Conservation (phyloP, 2,113 vertebrate genomes). For the Hassar affinis region DNA sequence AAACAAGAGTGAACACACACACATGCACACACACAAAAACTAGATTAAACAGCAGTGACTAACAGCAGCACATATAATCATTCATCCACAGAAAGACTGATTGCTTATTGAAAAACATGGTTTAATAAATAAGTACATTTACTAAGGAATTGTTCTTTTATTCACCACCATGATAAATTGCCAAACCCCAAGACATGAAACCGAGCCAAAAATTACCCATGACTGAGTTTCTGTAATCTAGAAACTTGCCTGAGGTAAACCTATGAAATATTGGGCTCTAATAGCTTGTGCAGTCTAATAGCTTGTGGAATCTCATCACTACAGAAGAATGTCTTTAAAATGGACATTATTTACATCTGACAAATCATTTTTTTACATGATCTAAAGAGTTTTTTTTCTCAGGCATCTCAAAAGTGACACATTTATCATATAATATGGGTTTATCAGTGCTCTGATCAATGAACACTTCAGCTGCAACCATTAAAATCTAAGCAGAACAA, state of each 20-base stretch:
- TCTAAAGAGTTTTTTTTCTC: background rate
- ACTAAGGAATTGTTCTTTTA: constrained; percentile 11
- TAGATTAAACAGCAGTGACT: background rate
- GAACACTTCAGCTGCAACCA: background rate
- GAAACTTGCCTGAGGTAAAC: constrained; percentile 13
- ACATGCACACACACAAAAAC: background rate
- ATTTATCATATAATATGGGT: background rate
- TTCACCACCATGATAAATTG: constrained; percentile 19
- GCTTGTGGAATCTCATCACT: background rate
- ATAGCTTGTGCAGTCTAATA: background rate
- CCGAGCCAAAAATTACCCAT: constrained; percentile 10
- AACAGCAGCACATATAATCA: background rate
- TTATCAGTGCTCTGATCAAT: background rate
- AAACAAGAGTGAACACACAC: background rate
- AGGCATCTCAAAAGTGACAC: background rate
- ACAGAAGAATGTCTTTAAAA: background rate
- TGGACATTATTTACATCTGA: background rate
- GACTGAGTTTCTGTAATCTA: constrained; percentile 12
- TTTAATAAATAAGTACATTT: constrained; percentile 7
- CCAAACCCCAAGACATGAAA: constrained; percentile 29
- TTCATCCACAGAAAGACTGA: background rate
- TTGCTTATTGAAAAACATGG: constrained; percentile 18
- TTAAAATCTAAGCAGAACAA: background rate
- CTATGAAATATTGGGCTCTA: constrained; percentile 18
- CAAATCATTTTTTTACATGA: background rate